Conservation (phyloP, 2,113 vertebrate species). For the Madoqua kirkii region DNA sequence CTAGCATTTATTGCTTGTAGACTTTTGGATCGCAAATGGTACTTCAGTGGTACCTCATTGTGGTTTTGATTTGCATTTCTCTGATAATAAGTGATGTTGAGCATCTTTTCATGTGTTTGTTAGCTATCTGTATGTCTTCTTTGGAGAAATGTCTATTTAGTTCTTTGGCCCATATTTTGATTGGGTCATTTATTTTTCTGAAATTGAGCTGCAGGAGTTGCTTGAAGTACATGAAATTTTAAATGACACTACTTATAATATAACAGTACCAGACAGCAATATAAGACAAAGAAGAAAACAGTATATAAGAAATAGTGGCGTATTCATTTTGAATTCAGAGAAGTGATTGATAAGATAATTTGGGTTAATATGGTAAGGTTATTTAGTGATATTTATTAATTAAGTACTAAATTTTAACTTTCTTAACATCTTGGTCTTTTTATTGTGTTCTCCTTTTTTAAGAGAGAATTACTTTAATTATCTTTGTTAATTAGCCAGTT, state of each 20-base stretch:
- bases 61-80: too few species aligned
- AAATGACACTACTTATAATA: not conserved
- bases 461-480: not conserved
- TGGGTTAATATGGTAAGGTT: not conserved
- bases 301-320: not conserved
- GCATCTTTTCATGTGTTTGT: too few species aligned
- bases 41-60: too few species aligned
- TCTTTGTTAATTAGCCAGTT: not conserved
- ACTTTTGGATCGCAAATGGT: too few species aligned
- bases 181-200: too few species aligned
- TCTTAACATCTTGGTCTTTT: not conserved
- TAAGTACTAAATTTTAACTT: constrained; percentile 3
- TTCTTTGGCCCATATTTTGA: too few species aligned
- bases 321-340: not conserved
- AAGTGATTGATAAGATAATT: not conserved
- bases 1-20: too few species aligned
- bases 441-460: not conserved
- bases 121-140: too few species aligned
- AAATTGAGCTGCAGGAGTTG: too few species aligned
- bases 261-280: not conserved
- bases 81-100: too few species aligned
- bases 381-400: not conserved
- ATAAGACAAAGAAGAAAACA: not conserved
- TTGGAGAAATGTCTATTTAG: too few species aligned
- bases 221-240: constrained; percentile 13